phyloP scores from a whole-genome alignment of 1,140 invertebrate genomes.

The Drosophila kikkawai region DNA sequence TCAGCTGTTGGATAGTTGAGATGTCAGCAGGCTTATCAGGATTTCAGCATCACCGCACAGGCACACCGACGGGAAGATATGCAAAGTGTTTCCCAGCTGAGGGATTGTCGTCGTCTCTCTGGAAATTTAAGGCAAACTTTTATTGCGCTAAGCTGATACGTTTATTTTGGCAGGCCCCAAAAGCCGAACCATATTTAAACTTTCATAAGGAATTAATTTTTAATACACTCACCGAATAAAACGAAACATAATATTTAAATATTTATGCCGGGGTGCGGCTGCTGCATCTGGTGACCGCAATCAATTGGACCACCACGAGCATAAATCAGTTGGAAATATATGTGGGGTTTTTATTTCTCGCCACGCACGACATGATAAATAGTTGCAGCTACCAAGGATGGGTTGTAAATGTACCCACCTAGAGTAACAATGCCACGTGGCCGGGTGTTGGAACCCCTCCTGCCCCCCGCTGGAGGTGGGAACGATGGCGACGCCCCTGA shows the following conservation, averaged over 20 bases:
- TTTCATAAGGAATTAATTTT: conserved; percentile 35
- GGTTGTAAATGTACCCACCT: conserved; percentile 27
- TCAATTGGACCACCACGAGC: conserved; percentile 51
- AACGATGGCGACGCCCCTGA: conserved; percentile 47
- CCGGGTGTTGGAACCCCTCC: conserved; percentile 4
- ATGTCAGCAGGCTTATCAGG: conserved; percentile 49
- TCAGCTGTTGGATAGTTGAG: conserved; percentile 21
- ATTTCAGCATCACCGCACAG: conserved; percentile 53
- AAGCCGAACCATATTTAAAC: conserved; percentile 14
- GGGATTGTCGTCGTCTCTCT: conserved; percentile 19
- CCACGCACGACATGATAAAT: conserved; percentile 64
- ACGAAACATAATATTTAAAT: conserved; percentile 51
- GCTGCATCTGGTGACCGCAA: conserved; percentile 51
- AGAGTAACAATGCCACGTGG: conserved; percentile 61
- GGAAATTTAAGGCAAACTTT: conserved; percentile 15
- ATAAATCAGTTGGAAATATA: conserved; percentile 67
- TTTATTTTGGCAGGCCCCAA: conserved; percentile 5
- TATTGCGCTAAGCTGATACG: conserved; percentile 10
- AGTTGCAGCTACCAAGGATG: conserved; percentile 35
- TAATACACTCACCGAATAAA: conserved; percentile 16
- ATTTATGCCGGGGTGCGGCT: conserved; percentile 50
- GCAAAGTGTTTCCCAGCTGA: conserved; percentile 28
- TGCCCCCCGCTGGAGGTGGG: conserved; percentile 3
- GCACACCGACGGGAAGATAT: conserved; percentile 2
- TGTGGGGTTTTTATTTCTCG: conserved; percentile 11